These are phyloP conservation scores for Eupristina koningsbergeri DNA, from an alignment of 1,140 invertebrate genomes.

Conservation along the genomic window DNA sequence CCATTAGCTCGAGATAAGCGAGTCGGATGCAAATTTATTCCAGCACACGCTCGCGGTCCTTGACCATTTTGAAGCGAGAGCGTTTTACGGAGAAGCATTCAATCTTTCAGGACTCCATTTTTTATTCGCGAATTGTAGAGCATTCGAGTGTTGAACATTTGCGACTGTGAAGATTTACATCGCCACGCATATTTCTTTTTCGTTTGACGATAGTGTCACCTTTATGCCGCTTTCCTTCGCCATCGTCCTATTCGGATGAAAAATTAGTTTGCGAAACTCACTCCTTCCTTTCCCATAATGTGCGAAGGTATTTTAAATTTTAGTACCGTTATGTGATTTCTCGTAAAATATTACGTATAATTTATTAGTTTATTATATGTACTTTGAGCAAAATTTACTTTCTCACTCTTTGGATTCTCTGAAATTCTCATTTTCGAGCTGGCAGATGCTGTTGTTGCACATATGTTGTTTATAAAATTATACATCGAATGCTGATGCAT, in stretches of 20 bases:
- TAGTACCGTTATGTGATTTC: neutral
- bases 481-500: neutral
- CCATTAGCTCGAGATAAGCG: slow-evolving; percentile 48
- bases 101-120: neutral
- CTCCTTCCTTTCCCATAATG: neutral
- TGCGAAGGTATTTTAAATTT: neutral
- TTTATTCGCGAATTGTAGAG: slow-evolving; percentile 4
- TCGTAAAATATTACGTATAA: neutral
- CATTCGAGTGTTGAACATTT: neutral
- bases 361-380: neutral
- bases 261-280: slow-evolving; percentile 1
- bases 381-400: neutral
- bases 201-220: neutral
- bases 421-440: neutral
- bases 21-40: slow-evolving; percentile 46
- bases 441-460: too few relatives aligned
- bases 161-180: neutral
- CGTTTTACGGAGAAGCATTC: neutral
- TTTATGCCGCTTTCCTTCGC: neutral
- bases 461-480: neutral
- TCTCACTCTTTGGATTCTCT: neutral
- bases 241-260: neutral
- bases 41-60: neutral
- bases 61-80: neutral
- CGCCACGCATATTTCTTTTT: neutral